Base-by-base conservation (phyloP, 1,140 invertebrate species). In the Lepidurus apus region DNA sequence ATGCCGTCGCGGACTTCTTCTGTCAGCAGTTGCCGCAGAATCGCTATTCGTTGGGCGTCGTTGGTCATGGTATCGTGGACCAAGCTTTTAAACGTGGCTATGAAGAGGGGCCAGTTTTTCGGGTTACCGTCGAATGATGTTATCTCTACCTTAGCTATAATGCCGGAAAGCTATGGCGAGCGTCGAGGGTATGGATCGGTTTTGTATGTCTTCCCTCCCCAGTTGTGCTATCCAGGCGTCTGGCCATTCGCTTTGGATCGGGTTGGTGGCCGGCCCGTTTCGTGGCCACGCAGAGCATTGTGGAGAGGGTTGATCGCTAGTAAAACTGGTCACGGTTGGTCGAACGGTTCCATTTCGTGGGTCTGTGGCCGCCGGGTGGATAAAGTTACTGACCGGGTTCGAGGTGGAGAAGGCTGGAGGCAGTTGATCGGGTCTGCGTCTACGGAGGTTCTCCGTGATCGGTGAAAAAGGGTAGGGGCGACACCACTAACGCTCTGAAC, bases 41-140 rank as follows among this genome's bases (percentile, higher is more conserved):
- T 17, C 53, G 53, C 53, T 1, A 65, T 65, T 65, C 21, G 13
- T 65, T 65, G 26, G 26, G 26, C 26, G 26, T 21, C 21, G 53
- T 65, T 65, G 53, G 21, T 65, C 13, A 65, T 65, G 21, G 26
- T 26, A 4, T 3, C 53, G 53, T 78, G 77, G 10, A 74, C 65
- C 21, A 78, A 42, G 21, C 74, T 73, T 74, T 21, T n/a, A 42
- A 78, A 78, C n/a, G 47, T 65, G 42, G 65, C 65, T 21, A 78
- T 78, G 47, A 78, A 78, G 21, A 73, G 43, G 3, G 77, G 53
- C 77, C 53, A 78, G 5, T 74, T 78, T 24, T 73, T 47, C 0
- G 77, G 53, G 34, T 78, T 73, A 4, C 77, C 44, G 8, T 78
- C 53, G n/a, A 26, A 78, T 0, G 77, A 53, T 21, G 43, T 78